These are phyloP conservation scores for Coptodon rendalli DNA, from an alignment of 2,113 vertebrate genomes.

Conservation along the genomic window DNA sequence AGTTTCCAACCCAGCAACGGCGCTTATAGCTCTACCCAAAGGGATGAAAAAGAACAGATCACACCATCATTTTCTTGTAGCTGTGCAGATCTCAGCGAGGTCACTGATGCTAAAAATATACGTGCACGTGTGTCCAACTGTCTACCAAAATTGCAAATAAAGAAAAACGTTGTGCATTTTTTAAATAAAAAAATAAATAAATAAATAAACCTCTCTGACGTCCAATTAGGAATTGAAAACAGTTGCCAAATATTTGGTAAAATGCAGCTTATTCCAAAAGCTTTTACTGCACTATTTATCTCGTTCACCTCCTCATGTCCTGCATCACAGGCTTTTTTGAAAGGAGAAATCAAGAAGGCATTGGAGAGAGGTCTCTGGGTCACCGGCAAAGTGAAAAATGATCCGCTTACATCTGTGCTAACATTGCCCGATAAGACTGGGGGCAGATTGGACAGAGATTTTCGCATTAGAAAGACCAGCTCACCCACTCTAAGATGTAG, in stretches of 20 bases:
- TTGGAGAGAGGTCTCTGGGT: constrained; percentile 14
- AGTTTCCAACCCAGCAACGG: constrained; percentile 35
- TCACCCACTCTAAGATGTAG: constrained; percentile 17
- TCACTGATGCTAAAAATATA: not conserved
- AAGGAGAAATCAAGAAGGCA: not conserved
- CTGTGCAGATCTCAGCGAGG: not conserved
- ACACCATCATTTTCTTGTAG: not conserved
- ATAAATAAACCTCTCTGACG: not conserved
- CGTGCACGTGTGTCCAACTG: not conserved
- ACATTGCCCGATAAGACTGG: constrained; percentile 38
- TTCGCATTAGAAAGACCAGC: constrained; percentile 7
- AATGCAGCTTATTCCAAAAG: not conserved
- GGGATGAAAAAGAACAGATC: constrained; percentile 10
- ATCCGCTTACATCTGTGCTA: constrained; percentile 35
- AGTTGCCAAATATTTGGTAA: not conserved
- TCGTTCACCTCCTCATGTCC: not conserved
- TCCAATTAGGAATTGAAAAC: not conserved
- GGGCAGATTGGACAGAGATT: constrained; percentile 33
- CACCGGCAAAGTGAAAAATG: constrained; percentile 35
- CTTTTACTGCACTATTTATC: not conserved
- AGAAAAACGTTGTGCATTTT: not conserved
- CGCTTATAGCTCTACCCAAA: constrained; percentile 11
- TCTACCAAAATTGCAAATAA: not conserved
- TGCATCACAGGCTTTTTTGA: not conserved
- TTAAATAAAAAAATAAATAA: not conserved